A percentile compares a stretch with the other conserved stretches of the same genome.
phyloP scores from a whole-genome alignment of 2,888 invertebrate species.

The Horisme vitalbata region DNA sequence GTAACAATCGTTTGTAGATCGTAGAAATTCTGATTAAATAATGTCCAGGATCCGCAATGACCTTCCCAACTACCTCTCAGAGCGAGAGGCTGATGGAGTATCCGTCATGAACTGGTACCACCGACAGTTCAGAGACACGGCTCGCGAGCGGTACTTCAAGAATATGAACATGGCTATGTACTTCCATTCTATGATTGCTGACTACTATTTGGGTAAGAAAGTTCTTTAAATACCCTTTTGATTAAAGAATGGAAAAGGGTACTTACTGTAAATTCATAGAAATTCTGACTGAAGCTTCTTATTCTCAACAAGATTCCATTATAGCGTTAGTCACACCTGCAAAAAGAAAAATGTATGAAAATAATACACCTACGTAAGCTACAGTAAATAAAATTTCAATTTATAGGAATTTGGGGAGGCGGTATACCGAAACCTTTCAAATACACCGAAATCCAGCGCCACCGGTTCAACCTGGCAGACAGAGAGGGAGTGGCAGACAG shows the following conservation, averaged over 20 bases:
- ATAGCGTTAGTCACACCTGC: too few species aligned
- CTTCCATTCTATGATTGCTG: slow-evolving; percentile 98
- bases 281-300: too few species aligned
- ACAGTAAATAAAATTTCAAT: too few species aligned
- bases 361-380: too few species aligned
- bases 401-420: slow-evolving; percentile 96
- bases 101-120: slow-evolving; percentile 99
- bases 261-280: too few species aligned
- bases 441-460: slow-evolving; percentile 97
- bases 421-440: slow-evolving; percentile 97
- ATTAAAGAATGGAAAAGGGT: too few species aligned
- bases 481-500: slow-evolving; percentile 95
- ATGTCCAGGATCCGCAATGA: slow-evolving; percentile 96
- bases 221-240: too few species aligned
- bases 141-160: slow-evolving; percentile 97
- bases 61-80: slow-evolving; percentile 97
- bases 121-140: slow-evolving; percentile 96
- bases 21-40: too few species aligned
- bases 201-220: slow-evolving; percentile 95
- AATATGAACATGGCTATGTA: slow-evolving; percentile 98
- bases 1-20: too few species aligned
- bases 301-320: too few species aligned
- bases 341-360: too few species aligned
- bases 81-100: slow-evolving; percentile 98
- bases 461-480: slow-evolving; percentile 93